Evolutionary conservation across 2,113 vertebrate genomes (phyloP).

Genomic region (Pogona vitticeps): DNA sequence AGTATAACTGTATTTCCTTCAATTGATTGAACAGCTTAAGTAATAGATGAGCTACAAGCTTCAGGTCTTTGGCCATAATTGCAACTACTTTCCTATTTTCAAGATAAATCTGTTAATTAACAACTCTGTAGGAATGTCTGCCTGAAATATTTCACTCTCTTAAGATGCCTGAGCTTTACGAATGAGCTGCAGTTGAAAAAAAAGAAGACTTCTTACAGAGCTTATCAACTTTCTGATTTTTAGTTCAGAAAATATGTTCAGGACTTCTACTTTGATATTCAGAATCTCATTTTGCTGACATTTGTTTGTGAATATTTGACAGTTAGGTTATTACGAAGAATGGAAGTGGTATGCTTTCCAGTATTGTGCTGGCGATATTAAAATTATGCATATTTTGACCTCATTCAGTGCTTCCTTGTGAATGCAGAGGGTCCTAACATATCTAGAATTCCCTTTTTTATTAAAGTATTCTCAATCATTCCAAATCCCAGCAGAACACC

Average conservation of each 20-base stretch:
- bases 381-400: neutral
- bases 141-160: conserved; percentile 50
- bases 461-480: neutral
- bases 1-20: conserved; percentile 63
- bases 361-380: neutral
- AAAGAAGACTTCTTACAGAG: conserved; percentile 16
- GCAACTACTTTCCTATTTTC: conserved; percentile 47
- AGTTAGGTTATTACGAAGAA: neutral
- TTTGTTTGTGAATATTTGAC: conserved; percentile 20
- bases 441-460: neutral
- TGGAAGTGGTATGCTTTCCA: neutral
- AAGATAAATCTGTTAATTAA: conserved; percentile 70
- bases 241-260: neutral
- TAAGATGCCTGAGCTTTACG: conserved; percentile 48
- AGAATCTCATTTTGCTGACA: neutral
- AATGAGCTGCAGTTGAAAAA: conserved; percentile 9
- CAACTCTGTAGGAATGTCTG: conserved; percentile 35
- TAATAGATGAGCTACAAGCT: conserved; percentile 53
- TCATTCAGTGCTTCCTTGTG: neutral
- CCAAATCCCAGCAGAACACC: neutral
- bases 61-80: conserved; percentile 59
- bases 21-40: conserved; percentile 62
- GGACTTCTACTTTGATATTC: conserved; percentile 27
- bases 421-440: neutral
- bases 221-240: conserved; percentile 48